Conservation (phyloP, 2,797 vertebrate species). For the Neosilurus mollespiculum region DNA sequence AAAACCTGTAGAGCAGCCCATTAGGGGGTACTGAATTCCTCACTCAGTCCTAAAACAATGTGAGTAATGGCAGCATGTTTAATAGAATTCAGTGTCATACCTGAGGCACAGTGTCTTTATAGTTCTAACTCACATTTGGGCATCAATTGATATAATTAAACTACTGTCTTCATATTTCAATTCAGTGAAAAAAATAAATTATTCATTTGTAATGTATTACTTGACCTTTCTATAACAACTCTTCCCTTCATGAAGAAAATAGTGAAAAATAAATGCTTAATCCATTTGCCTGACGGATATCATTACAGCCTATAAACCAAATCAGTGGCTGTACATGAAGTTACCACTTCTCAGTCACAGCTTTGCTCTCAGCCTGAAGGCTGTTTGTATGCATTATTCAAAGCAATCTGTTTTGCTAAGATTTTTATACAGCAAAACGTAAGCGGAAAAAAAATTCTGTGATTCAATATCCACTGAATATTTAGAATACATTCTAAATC, state of each 20-base stretch:
- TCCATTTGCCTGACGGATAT: slow-evolving; percentile 9
- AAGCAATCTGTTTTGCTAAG: slow-evolving; percentile 27
- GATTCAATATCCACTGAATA: background rate
- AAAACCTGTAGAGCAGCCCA: background rate
- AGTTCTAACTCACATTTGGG: background rate
- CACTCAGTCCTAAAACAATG: slow-evolving; percentile 1
- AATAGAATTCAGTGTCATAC: background rate
- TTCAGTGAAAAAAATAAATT: background rate
- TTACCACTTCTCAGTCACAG: background rate
- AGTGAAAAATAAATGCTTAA: slow-evolving; percentile 31
- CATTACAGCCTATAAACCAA: slow-evolving; percentile 23
- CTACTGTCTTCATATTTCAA: background rate
- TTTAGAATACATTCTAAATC: background rate
- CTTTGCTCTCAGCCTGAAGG: slow-evolving; percentile 30
- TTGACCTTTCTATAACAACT: background rate
- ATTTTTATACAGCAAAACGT: slow-evolving; percentile 24
- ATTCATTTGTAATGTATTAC: background rate
- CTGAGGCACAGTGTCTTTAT: background rate
- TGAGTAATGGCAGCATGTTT: slow-evolving; percentile 9
- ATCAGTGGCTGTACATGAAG: slow-evolving; percentile 26
- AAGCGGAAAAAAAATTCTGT: slow-evolving; percentile 28
- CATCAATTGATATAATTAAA: background rate
- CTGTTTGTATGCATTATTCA: slow-evolving; percentile 46
- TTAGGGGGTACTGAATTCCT: background rate
- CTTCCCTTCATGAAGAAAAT: slow-evolving; percentile 1